These are phyloP conservation scores for Brachycybe producta DNA, from an alignment of 2,888 invertebrate genomes.

Conservation along the genomic window DNA sequence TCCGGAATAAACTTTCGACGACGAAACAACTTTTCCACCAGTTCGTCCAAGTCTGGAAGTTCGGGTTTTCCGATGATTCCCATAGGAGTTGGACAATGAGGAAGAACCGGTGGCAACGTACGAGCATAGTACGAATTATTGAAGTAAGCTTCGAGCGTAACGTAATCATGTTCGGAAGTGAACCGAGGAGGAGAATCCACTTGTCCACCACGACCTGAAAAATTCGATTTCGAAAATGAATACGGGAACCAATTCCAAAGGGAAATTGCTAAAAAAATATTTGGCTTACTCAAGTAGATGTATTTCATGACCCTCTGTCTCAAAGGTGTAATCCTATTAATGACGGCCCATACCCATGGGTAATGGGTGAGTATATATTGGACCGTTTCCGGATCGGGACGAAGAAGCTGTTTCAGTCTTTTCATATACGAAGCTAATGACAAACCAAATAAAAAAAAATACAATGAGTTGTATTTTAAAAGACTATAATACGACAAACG, in stretches of 20 bases:
- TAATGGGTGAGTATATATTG: slow-evolving; percentile 29
- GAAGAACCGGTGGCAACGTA: slow-evolving; percentile 33
- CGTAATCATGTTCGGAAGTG: slow-evolving; percentile 31
- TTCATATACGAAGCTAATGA: slow-evolving; percentile 4
- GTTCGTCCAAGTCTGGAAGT: slow-evolving; percentile 27
- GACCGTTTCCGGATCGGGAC: slow-evolving; percentile 26
- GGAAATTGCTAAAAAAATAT: not conserved
- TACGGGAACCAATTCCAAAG: not conserved
- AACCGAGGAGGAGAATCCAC: slow-evolving; percentile 32
- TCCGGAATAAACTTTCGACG: slow-evolving; percentile 33
- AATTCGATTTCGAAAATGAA: slow-evolving; percentile 4
- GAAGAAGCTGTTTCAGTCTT: slow-evolving; percentile 22
- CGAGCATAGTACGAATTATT: slow-evolving; percentile 32
- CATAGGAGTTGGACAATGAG: slow-evolving; percentile 35
- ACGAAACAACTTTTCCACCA: slow-evolving; percentile 31
- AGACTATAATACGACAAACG: not conserved
- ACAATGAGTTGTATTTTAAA: not conserved
- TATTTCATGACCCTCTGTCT: slow-evolving; percentile 26
- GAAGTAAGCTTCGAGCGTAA: slow-evolving; percentile 30
- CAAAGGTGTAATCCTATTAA: slow-evolving; percentile 26
- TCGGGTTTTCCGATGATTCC: slow-evolving; percentile 31
- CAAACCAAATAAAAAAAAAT: not conserved
- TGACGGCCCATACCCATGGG: slow-evolving; percentile 31
- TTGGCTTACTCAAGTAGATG: slow-evolving; percentile 32
- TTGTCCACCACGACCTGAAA: slow-evolving; percentile 29